Evolutionary conservation across 2,888 invertebrate genomes (phyloP), one percentile per base, ranked within the genome.

Genomic region (Carcina quercana): DNA sequence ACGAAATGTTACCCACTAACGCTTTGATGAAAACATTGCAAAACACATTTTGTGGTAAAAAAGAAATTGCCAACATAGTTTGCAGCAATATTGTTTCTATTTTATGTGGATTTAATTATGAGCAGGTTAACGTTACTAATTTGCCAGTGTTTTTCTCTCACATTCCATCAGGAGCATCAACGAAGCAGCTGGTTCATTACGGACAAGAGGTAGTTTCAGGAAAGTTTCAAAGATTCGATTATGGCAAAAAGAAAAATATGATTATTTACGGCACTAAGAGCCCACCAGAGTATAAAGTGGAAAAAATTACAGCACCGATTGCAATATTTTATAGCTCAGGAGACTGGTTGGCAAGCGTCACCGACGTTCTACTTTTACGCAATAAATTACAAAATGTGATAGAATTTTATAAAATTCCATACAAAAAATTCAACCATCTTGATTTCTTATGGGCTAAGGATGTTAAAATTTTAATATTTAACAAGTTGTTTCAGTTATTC

Each of bases 91-190:
- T 41, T 1, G 8, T 41, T 15, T 46, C 40, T 15, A 5, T 38
- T 13, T 11, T 40, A 1, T 25, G 28, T 27, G 52, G 55, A 6
- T 47, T 41, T 8, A 34, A 41, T 28, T 29, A 35, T 24, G 28
- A 24, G 15, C 42, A 46, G 29, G 15, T 45, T 8, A 45, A 53
- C 25, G 21, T 40, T 3, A 35, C 40, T 2, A 42, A 35, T 3
- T 25, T 53, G 10, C 47, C 54, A 1, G 43, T 43, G 3, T 30
- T 53, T 27, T 32, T 44, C 5, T 25, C 40, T 8, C 46, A 57
- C 29, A 13, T 44, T 3, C 44, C 52, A 6, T 69, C 83, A 6
- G 85, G 85, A 2, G 63, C 74, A 1, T 68, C 85, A 1, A 59
- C 62, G 1, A 66, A 71, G 41, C 82, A 85, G 40, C 36, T 86